Evolutionary conservation across 64 coral and sea anemone genomes (phyloP), one percentile per base, ranked within the genome.

Genomic region (Cladopsammia gracilis): DNA sequence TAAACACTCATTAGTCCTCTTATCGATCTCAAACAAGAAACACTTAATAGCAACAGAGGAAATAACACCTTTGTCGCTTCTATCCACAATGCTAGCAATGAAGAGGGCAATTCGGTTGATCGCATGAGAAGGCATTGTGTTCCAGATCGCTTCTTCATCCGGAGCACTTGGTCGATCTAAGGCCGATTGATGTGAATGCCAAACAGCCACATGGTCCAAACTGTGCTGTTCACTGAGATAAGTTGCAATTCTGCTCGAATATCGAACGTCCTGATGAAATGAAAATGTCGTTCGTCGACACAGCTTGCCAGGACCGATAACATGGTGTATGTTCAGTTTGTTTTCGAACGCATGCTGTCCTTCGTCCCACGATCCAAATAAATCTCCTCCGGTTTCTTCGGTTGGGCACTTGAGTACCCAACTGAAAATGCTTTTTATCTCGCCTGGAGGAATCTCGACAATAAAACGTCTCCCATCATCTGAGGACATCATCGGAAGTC

Each of bases 191-290:
- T 75, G 72, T 9, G 72, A 75, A 51, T 75, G 71, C 71, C 45
- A 75, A 75, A 75, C 42, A 5, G 71, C 71, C 12, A 75, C 71
- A 48, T 75, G 71, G 4, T 75, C 71, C 12, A 75, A 48, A 45
- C 44, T 42, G 16, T 48, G 45, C 7, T 75, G 44, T 42, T 18
- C 13, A 48, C 15, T 47, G 18, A 73, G 15, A 73, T 73, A 73
- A 48, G 13, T 6, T 9, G 45, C 72, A 43, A 51, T 49, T 75
- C 47, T 47, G 7, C 46, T 75, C 72, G 72, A 43, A 48, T 75
- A 75, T 75, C 72, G 44, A 75, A 75, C 72, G 16, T 75, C 72
- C 46, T 75, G 72, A 48, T 75, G 44, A 75, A 75, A 75, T 22
- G 72, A 75, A 75, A 75, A 75, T 18, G 72, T 47, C 0, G 72